Conservation (phyloP, 2,113 vertebrate genomes). For the Otolemur garnettii region DNA sequence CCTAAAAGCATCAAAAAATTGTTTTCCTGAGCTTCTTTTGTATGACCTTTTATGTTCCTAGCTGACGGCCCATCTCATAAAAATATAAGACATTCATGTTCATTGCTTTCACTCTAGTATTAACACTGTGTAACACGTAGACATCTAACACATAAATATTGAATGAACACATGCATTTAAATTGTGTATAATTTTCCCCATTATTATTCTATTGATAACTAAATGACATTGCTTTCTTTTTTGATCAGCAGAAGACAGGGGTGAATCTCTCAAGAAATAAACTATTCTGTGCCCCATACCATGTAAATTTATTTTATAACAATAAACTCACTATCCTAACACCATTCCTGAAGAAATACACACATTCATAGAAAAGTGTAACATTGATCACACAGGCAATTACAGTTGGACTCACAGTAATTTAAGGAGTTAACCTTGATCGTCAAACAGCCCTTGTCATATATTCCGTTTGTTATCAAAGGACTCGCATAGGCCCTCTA, state of each 20-base stretch:
- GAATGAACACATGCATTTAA: not conserved
- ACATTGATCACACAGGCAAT: not conserved
- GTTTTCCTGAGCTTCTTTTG: not conserved
- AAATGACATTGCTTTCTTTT: not conserved
- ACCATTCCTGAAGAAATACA: not conserved
- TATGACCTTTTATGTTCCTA: not conserved
- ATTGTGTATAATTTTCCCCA: not conserved
- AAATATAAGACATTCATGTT: not conserved
- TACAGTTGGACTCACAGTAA: not conserved
- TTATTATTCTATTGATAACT: not conserved
- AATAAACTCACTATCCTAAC: not conserved
- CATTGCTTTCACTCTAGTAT: not conserved
- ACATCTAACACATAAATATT: not conserved
- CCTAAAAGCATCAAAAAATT: not conserved
- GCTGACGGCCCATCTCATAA: not conserved
- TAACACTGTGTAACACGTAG: not conserved
- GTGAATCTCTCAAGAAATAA: not conserved
- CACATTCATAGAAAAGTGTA: not conserved
- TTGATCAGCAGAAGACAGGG: not conserved
- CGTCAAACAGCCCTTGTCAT: not conserved
- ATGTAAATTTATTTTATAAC: not conserved
- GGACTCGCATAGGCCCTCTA: not conserved
- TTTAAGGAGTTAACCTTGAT: not conserved
- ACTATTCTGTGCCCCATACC: not conserved
- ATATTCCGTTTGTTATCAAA: not conserved